These are phyloP conservation scores for Erinaceus europaeus DNA, from an alignment of 2,113 vertebrate species.

Conservation along the genomic window DNA sequence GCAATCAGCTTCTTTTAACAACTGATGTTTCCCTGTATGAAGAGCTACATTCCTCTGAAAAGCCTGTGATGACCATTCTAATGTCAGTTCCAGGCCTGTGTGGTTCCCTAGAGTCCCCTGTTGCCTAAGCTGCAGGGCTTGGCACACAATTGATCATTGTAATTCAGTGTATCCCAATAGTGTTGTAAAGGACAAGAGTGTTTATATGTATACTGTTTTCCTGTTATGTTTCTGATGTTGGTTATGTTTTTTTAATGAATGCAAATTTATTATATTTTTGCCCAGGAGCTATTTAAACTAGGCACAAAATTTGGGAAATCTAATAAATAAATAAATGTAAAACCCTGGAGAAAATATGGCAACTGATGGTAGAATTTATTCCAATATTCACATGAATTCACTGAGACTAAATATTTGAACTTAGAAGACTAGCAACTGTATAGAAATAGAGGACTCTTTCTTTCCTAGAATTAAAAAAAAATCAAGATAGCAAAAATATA, in stretches of 20 bases:
- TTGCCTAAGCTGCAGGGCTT: slow-evolving; percentile 20
- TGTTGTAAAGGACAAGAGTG: slow-evolving; percentile 40
- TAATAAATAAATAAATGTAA: slow-evolving; percentile 63
- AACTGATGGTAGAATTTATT: slow-evolving; percentile 25
- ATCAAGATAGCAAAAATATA: too few relatives aligned
- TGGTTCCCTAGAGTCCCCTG: background rate
- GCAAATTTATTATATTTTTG: slow-evolving; percentile 52
- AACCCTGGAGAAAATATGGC: slow-evolving; percentile 45
- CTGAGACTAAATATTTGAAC: slow-evolving; percentile 22
- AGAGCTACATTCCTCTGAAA: background rate
- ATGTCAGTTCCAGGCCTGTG: background rate
- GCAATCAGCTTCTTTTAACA: background rate
- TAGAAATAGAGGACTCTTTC: background rate
- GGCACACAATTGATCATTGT: slow-evolving; percentile 23
- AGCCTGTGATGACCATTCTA: background rate
- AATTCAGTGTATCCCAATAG: background rate
- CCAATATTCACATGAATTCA: slow-evolving; percentile 53
- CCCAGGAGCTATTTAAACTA: slow-evolving; percentile 62
- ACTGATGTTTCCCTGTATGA: slow-evolving; percentile 13
- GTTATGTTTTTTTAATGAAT: slow-evolving; percentile 71
- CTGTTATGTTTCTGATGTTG: slow-evolving; percentile 51
- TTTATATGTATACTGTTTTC: slow-evolving; percentile 54
- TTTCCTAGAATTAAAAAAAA: background rate
- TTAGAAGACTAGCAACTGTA: slow-evolving; percentile 28
- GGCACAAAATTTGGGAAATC: slow-evolving; percentile 40